phyloP scores from a whole-genome alignment of 92 coral and sea anemone species.

The Porites rus region DNA sequence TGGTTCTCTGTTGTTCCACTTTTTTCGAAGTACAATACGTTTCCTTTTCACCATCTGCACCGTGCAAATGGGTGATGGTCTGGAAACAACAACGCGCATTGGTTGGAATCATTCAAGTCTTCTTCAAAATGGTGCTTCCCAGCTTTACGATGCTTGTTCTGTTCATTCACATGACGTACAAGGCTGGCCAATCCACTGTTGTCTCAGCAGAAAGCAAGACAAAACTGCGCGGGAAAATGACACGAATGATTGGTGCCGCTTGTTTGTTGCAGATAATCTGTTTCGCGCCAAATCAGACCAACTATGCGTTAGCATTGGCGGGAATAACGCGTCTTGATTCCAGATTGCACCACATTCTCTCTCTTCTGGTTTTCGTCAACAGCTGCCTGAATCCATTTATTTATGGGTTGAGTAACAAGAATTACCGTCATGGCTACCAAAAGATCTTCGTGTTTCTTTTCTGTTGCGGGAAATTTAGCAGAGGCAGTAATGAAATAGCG shows the following conservation, averaged over 20 bases:
- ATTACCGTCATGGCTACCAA: constrained; percentile 10
- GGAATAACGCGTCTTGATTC: constrained; percentile 8
- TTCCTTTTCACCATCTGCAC: not conserved
- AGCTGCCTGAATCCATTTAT: constrained; percentile 38
- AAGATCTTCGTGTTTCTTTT: not conserved
- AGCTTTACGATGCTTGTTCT: not conserved
- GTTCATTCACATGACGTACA: constrained; percentile 35
- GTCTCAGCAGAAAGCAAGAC: constrained; percentile 27
- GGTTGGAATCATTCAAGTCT: constrained; percentile 17
- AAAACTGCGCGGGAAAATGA: constrained; percentile 4
- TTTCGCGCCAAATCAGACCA: constrained; percentile 29
- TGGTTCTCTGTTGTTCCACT: not conserved
- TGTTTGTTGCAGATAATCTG: constrained; percentile 2
- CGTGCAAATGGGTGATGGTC: constrained; percentile 2
- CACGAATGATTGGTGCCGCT: constrained; percentile 22
- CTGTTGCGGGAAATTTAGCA: not conserved
- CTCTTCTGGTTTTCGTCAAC: constrained; percentile 20
- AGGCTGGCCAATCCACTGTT: constrained; percentile 6
- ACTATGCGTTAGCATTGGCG: constrained; percentile 41
- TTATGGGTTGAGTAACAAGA: constrained; percentile 26
- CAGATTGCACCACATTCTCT: constrained; percentile 3
- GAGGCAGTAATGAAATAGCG: not conserved
- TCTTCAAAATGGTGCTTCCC: constrained; percentile 31
- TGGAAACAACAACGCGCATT: not conserved
- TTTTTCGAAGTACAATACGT: constrained; percentile 8